These are phyloP conservation scores for Mormyrus lacerda DNA, from an alignment of 2,113 vertebrate species.

Conservation along the genomic window DNA sequence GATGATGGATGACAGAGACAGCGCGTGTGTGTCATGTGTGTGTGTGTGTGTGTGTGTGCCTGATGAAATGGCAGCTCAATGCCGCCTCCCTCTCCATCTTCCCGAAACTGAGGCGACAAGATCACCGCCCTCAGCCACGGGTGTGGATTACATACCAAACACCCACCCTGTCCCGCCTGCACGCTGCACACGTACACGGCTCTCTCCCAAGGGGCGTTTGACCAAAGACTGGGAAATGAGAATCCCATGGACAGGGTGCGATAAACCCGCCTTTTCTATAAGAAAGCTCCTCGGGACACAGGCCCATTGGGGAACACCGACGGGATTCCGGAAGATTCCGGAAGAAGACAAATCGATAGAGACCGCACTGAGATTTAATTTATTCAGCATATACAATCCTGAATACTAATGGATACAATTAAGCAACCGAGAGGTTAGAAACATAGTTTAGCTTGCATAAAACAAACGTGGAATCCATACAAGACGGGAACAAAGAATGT, in stretches of 20 bases:
- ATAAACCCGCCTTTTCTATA: background rate
- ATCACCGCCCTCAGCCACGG: background rate
- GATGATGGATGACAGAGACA: background rate
- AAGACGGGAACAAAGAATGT: background rate
- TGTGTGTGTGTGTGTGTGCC: background rate
- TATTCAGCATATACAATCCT: background rate
- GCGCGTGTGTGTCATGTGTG: background rate
- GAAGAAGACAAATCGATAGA: background rate
- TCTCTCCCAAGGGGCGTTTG: background rate
- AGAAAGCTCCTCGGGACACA: background rate
- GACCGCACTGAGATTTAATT: background rate
- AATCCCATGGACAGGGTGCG: background rate
- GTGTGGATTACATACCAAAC: background rate
- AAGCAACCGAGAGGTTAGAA: background rate
- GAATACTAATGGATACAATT: background rate
- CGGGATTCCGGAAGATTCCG: background rate
- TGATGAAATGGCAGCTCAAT: background rate
- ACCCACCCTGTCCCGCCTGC: no score
- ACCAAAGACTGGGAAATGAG: background rate
- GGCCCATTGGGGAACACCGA: background rate
- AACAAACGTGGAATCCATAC: background rate
- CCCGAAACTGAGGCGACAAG: background rate
- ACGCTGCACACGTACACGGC: background rate
- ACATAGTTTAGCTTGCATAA: background rate
- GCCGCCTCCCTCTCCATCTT: background rate